phyloP scores from a whole-genome alignment of 2,113 vertebrate species.

The Chroicocephalus ridibundus region DNA sequence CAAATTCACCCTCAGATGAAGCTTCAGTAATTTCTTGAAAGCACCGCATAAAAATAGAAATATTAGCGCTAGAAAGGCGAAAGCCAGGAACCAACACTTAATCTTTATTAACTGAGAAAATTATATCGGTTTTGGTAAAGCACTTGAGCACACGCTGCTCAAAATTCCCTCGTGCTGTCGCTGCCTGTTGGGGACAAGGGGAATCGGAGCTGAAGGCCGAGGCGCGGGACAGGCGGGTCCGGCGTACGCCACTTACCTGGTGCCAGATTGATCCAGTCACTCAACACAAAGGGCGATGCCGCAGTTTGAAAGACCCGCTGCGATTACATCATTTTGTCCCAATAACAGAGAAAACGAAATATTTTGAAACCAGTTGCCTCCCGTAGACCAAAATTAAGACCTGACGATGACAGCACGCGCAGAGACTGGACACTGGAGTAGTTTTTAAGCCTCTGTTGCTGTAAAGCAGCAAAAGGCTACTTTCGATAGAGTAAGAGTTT shows the following conservation, averaged over 20 bases:
- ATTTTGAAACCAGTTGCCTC: not conserved
- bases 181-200: not conserved
- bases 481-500: not conserved
- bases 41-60: not conserved
- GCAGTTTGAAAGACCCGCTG: not conserved
- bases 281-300: not conserved
- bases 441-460: not conserved
- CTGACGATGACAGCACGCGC: accelerated
- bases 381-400: not conserved
- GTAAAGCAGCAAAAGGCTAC: not conserved
- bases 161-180: not conserved
- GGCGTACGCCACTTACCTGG: accelerated
- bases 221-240: not conserved
- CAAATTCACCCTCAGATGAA: not conserved
- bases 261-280: not conserved
- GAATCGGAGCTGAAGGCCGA: not conserved
- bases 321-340: not conserved
- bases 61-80: accelerated
- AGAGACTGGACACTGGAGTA: too few relatives aligned
- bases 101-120: not conserved
- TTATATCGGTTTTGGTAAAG: not conserved
- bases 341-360: not conserved
- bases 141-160: not conserved
- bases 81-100: not conserved
- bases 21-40: not conserved